Base-by-base conservation (phyloP, 2,113 vertebrate genomes). In the Podarcis cretensis region DNA sequence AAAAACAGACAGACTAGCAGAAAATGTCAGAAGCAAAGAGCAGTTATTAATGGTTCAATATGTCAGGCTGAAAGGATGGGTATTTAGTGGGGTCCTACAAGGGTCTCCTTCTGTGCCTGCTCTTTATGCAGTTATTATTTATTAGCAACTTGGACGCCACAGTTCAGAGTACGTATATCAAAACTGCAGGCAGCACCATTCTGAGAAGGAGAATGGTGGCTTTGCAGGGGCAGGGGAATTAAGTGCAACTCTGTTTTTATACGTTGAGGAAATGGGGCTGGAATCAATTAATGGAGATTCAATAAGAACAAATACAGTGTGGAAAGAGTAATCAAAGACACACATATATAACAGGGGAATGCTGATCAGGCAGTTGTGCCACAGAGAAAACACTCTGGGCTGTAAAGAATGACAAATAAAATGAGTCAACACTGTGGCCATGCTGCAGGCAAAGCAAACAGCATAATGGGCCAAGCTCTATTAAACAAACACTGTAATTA, bases 311-410 rank as follows among this genome's bases (percentile, higher is more conserved):
- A 84, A 80, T 74, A 27, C 40, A 23, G 37, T 71, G 76, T 69
- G 65, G 85, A 96, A 83, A 95, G 87, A 88, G 92, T 82, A 93
- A 95, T 92, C 92, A 92, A 95, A 93, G 82, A 88, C 92, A 92
- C 91, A 90, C 90, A 91, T 77, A 92, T 90, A 93, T 88, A 94
- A 94, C 77, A 89, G 92, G 81, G 84, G 90, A 93, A 92, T 91
- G 93, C 92, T 94, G 94, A 93, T 88, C 89, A 94, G 89, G 92
- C 90, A 74, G 76, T 37, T 87, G 91, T 92, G 92, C 85, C 91
- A 91, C 40, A 77, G 91, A 92, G 89, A 90, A 92, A 84, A 48
- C 25, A 76, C 30, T 32, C 37, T 43, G 57, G 57, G 40, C 14
- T 48, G 32, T 13, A n/a, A 57, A 8, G 79, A 90, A 94, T 88